These are phyloP conservation scores for Dicycla oo DNA, from an alignment of 2,888 invertebrate genomes.

Conservation along the genomic window DNA sequence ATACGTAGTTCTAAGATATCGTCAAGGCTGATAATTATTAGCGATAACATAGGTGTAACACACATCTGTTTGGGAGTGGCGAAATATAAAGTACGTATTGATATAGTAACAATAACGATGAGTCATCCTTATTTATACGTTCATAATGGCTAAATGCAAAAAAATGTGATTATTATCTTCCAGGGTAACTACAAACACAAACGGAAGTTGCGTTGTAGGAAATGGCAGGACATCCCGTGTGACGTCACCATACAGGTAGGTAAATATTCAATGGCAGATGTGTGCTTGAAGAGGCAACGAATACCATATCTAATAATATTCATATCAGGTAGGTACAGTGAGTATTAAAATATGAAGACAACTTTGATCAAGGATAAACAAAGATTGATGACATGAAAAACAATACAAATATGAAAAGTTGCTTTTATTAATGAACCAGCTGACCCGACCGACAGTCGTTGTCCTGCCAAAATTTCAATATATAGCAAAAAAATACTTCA, in stretches of 20 bases:
- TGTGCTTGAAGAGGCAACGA: conserved; percentile 5
- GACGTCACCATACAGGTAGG: conserved; percentile 45
- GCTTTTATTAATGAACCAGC: background rate
- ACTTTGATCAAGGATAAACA: conserved; percentile 27
- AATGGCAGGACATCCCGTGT: conserved; percentile 60
- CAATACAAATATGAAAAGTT: background rate
- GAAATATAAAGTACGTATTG: conserved; percentile 38
- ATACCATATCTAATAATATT: conserved; percentile 32
- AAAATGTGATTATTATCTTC: conserved; percentile 54
- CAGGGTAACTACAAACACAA: conserved; percentile 47
- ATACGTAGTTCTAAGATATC: conserved; percentile 1
- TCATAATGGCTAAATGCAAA: conserved; percentile 33
- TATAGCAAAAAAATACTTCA: too few relatives aligned
- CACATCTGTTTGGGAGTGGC: conserved; percentile 51
- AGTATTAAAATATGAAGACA: conserved; percentile 18
- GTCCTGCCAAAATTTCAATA: too few relatives aligned
- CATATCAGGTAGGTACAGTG: conserved; percentile 28
- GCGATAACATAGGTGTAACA: conserved; percentile 30
- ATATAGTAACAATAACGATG: conserved; percentile 56
- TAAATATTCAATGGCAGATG: conserved; percentile 25
- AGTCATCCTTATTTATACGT: conserved; percentile 47
- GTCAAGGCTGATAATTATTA: conserved; percentile 19
- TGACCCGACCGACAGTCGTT: too few relatives aligned
- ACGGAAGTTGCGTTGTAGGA: conserved; percentile 59
- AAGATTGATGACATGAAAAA: conserved; percentile 20